A percentile compares a stretch with the other conserved stretches of the same genome.
phyloP scores from a whole-genome alignment of 2,113 vertebrate species.

The Pandion haliaetus region DNA sequence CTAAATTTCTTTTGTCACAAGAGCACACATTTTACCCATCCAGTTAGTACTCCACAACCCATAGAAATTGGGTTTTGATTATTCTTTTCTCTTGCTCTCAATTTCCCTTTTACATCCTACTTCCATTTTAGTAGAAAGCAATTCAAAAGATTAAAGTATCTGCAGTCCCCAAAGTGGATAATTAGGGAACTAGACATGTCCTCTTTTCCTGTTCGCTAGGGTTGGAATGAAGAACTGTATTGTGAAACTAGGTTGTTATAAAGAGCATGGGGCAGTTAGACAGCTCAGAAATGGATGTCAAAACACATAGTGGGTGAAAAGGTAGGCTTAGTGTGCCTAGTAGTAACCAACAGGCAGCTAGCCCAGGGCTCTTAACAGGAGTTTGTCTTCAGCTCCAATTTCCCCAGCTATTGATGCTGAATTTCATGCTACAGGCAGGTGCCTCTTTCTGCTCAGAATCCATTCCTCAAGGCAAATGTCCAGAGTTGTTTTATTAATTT shows the following conservation, averaged over 20 bases:
- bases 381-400: not conserved
- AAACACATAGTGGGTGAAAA: not conserved
- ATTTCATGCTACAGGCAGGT: not conserved
- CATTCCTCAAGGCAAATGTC: not conserved
- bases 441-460: not conserved
- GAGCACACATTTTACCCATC: not conserved
- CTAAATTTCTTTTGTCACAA: not conserved
- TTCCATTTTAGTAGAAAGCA: not conserved
- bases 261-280: not conserved
- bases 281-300: not conserved
- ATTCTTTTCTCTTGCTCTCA: not conserved
- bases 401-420: not conserved
- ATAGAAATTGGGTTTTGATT: fast-evolving
- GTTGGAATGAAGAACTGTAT: not conserved
- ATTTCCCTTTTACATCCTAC: not conserved
- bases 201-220: not conserved
- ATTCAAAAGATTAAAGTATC: not conserved
- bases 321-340: not conserved
- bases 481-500: not conserved
- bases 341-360: not conserved
- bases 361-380: not conserved
- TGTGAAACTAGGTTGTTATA: not conserved
- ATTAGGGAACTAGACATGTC: not conserved
- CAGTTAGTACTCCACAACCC: not conserved
- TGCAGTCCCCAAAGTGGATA: not conserved